phyloP scores from a whole-genome alignment of 2,888 invertebrate genomes.

The Papilio protenor region DNA sequence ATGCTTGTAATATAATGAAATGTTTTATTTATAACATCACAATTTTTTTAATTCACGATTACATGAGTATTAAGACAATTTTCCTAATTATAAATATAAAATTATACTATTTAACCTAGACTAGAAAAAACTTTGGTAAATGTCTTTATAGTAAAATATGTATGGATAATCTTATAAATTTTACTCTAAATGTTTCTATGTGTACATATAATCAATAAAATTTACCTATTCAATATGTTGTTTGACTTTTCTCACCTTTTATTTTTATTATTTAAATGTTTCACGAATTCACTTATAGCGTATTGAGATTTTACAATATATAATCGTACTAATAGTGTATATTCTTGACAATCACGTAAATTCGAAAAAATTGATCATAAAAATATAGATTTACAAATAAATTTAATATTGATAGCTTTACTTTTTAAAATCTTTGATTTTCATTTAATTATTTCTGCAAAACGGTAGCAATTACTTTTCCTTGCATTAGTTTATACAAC shows the following conservation, averaged over 20 bases:
- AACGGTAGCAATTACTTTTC: background rate
- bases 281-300: background rate
- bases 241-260: slow-evolving; percentile 14
- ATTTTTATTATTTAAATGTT: background rate
- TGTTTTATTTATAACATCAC: slow-evolving; percentile 15
- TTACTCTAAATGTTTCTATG: slow-evolving; percentile 28
- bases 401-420: background rate
- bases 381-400: background rate
- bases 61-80: background rate
- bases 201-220: slow-evolving; percentile 36
- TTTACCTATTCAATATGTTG: slow-evolving; percentile 2
- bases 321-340: too few relatives aligned
- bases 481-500: background rate
- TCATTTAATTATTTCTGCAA: background rate
- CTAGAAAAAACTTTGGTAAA: slow-evolving; percentile 39
- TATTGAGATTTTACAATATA: too few relatives aligned
- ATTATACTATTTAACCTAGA: slow-evolving; percentile 17
- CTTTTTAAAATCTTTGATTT: background rate
- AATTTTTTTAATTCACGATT: background rate
- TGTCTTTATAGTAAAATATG: slow-evolving; percentile 24
- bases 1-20: background rate
- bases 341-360: too few relatives aligned
- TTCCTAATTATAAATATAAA: slow-evolving; percentile 28
- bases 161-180: slow-evolving; percentile 15
- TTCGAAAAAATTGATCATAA: background rate